Evolutionary conservation across 2,888 invertebrate species (phyloP).

Genomic region (Lycocerus yunnanus): DNA sequence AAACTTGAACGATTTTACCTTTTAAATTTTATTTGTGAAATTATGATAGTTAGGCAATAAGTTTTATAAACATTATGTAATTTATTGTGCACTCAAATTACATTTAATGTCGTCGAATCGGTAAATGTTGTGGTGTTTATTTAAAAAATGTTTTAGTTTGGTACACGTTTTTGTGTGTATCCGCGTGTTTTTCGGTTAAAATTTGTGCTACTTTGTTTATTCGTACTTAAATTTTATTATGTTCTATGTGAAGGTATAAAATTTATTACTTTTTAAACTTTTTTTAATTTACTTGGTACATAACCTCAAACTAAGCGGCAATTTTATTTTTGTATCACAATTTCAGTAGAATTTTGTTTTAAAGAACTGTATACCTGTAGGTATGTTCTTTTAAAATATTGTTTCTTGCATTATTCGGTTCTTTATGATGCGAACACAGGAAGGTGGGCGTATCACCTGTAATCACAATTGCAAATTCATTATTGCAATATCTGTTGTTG

Average conservation of each 20-base stretch:
- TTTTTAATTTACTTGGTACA: conserved; percentile 19
- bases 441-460: background rate
- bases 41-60: conserved; percentile 7
- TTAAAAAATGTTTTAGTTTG: conserved; percentile 26
- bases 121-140: conserved; percentile 11
- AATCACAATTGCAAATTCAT: background rate
- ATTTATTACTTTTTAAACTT: conserved; percentile 8
- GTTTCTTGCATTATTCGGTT: background rate
- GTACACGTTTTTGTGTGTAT: conserved; percentile 14
- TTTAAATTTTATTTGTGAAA: conserved; percentile 5
- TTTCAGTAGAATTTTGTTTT: background rate
- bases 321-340: background rate
- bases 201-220: background rate
- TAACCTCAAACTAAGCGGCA: conserved; percentile 21
- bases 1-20: conserved; percentile 5
- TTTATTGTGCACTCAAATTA: background rate
- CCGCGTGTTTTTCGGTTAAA: background rate
- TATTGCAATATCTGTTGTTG: background rate
- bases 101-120: background rate
- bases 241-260: conserved; percentile 29
- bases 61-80: conserved; percentile 1
- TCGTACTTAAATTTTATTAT: conserved; percentile 14
- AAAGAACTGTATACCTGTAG: background rate
- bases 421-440: background rate
- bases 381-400: background rate